Conservation (phyloP, 2,797 vertebrate genomes). For the Poecilia picta region DNA sequence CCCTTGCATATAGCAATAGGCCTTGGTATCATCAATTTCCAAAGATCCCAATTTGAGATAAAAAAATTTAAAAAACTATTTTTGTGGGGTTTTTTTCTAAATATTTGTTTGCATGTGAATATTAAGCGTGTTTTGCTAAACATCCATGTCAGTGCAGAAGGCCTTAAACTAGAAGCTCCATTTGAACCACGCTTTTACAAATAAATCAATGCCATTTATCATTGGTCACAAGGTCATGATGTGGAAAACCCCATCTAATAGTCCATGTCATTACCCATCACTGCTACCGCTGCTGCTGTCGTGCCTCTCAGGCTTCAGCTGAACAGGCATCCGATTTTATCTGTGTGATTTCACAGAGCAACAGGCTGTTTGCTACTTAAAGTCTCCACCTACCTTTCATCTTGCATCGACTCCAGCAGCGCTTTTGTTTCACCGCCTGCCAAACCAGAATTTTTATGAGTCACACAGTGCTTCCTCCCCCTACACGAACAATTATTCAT, state of each 20-base stretch:
- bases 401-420: constrained; percentile 46
- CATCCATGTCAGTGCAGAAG: neutral
- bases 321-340: constrained; percentile 38
- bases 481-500: constrained; percentile 52
- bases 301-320: constrained; percentile 34
- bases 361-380: constrained; percentile 42
- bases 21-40: neutral
- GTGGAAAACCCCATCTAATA: constrained; percentile 47
- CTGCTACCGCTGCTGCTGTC: constrained; percentile 26
- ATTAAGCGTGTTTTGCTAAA: neutral
- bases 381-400: constrained; percentile 60
- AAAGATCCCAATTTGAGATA: neutral
- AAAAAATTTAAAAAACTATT: neutral
- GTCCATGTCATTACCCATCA: constrained; percentile 30
- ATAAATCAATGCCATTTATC: constrained; percentile 23
- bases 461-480: constrained; percentile 52
- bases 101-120: neutral
- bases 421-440: constrained; percentile 62
- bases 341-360: constrained; percentile 56
- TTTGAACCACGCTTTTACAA: constrained; percentile 21
- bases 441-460: constrained; percentile 70
- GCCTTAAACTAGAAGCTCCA: neutral
- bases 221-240: constrained; percentile 31
- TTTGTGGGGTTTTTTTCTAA: neutral
- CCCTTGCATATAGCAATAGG: neutral